Evolutionary conservation across 1,140 invertebrate genomes (phyloP).

Genomic region (Bilobella aurantiaca): DNA sequence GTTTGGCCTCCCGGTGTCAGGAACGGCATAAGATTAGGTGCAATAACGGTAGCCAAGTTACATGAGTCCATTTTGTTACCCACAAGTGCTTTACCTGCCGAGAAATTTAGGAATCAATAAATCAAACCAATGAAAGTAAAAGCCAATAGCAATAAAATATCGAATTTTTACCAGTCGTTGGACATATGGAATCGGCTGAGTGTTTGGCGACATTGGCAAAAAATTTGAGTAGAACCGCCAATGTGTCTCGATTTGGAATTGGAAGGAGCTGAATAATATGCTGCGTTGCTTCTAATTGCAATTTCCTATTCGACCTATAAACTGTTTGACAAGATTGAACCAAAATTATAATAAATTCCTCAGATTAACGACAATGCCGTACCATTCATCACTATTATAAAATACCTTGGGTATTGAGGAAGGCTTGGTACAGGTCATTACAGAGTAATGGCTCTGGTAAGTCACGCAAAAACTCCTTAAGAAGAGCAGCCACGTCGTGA

Average conservation of each 20-base stretch:
- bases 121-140: background rate
- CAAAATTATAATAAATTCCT: background rate
- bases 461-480: slow-evolving; percentile 88
- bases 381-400: background rate
- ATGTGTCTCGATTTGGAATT: slow-evolving; percentile 72
- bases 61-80: slow-evolving; percentile 90
- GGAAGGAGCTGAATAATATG: slow-evolving; percentile 76
- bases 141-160: background rate
- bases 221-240: slow-evolving; percentile 68
- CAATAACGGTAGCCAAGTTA: slow-evolving; percentile 84
- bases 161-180: slow-evolving; percentile 42
- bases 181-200: slow-evolving; percentile 52
- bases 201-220: slow-evolving; percentile 64
- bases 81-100: slow-evolving; percentile 49
- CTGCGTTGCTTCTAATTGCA: slow-evolving; percentile 70
- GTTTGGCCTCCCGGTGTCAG: slow-evolving; percentile 51
- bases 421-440: slow-evolving; percentile 73
- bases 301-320: too few species aligned
- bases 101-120: background rate
- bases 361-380: background rate
- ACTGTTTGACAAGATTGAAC: slow-evolving; percentile 45
- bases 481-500: slow-evolving; percentile 80
- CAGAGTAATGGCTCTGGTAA: slow-evolving; percentile 84
- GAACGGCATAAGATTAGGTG: slow-evolving; percentile 80
- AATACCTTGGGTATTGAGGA: slow-evolving; percentile 84